Conservation (phyloP, 2,113 vertebrate genomes). For the Psittacus erithacus region DNA sequence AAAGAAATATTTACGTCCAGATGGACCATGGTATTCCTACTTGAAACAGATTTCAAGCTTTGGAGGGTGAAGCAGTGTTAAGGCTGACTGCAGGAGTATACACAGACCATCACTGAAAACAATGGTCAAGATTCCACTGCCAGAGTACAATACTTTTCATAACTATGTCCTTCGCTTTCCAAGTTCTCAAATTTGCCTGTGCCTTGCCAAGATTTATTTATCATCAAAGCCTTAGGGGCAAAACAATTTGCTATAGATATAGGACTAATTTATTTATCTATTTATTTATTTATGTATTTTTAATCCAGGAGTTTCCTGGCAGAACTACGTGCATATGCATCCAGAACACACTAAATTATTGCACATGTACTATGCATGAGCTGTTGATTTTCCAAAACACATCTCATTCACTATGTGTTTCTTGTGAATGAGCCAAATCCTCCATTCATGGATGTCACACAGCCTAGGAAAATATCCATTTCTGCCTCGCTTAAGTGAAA, state of each 20-base stretch:
- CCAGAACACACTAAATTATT: slow-evolving; percentile 48
- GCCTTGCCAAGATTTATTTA: slow-evolving; percentile 1
- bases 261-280: neutral
- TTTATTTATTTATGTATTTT: neutral
- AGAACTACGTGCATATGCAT: neutral
- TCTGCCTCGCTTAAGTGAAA: slow-evolving; percentile 23
- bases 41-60: neutral
- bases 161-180: neutral
- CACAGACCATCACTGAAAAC: neutral
- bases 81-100: neutral
- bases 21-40: neutral
- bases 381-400: slow-evolving; percentile 52
- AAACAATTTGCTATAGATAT: neutral
- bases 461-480: slow-evolving; percentile 24
- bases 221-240: neutral
- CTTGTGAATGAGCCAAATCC: slow-evolving; percentile 42
- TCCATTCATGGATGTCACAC: neutral
- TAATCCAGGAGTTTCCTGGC: slow-evolving; percentile 26
- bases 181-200: neutral
- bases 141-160: neutral
- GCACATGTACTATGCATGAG: slow-evolving; percentile 12
- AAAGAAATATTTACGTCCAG: neutral
- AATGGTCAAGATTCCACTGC: neutral
- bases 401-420: slow-evolving; percentile 20
- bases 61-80: neutral